phyloP scores from a whole-genome alignment of 2,113 vertebrate genomes.

The Clarias batrachus region DNA sequence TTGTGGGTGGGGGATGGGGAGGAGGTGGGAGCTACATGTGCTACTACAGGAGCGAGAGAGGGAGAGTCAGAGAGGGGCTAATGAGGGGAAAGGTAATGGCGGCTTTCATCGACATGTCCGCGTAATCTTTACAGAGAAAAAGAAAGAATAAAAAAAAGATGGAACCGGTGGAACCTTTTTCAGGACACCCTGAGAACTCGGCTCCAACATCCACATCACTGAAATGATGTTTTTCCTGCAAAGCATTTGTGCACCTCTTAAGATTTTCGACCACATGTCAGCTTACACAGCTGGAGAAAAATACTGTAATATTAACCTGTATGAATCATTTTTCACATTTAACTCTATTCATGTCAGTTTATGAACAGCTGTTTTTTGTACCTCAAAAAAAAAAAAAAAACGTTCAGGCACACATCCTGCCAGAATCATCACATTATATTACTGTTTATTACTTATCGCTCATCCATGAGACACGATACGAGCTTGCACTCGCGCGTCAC shows the following conservation, averaged over 20 bases:
- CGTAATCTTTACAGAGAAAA: neutral
- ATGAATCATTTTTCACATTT: neutral
- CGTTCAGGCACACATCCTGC: neutral
- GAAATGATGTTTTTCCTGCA: neutral
- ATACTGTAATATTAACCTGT: neutral
- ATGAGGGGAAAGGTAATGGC: neutral
- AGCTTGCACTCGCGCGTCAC: neutral
- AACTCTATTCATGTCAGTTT: neutral
- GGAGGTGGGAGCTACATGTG: neutral
- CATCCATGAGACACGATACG: neutral
- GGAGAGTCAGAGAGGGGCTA: neutral
- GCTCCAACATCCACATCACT: neutral
- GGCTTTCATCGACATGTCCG: neutral
- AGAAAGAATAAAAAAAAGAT: too few species aligned
- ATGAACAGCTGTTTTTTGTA: neutral
- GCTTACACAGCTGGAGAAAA: neutral
- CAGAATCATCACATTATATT: neutral
- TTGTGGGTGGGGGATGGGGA: too few species aligned
- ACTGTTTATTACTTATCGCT: neutral
- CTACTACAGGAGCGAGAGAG: constrained; percentile 11
- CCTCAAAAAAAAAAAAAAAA: neutral
- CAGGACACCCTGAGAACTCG: neutral
- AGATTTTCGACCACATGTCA: neutral
- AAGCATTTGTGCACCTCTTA: neutral
- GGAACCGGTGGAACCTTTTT: neutral